phyloP scores from a whole-genome alignment of 1,140 invertebrate genomes.

The Pseudomyrmex concolor region DNA sequence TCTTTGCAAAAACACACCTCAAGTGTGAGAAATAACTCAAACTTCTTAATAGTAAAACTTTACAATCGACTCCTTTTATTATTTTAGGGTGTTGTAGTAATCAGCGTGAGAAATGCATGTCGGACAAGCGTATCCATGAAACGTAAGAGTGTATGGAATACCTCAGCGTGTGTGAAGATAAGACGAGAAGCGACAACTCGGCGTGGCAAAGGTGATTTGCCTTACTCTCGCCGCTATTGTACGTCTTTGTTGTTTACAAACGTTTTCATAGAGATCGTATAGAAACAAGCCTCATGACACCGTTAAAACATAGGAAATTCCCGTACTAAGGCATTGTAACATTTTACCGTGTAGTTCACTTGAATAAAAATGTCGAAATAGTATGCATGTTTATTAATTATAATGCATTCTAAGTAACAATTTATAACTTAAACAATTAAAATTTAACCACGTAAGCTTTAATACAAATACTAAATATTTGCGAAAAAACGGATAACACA shows the following conservation, averaged over 20 bases:
- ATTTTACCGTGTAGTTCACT: background rate
- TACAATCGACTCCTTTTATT: background rate
- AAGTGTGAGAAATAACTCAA: slow-evolving; percentile 4
- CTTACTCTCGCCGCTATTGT: background rate
- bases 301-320: background rate
- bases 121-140: slow-evolving; percentile 55
- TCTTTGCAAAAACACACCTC: background rate
- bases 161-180: slow-evolving; percentile 60
- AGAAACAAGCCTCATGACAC: slow-evolving; percentile 34
- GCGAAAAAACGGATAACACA: no score
- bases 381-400: background rate
- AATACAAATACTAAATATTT: no score
- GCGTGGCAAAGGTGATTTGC: slow-evolving; percentile 39
- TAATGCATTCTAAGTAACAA: background rate
- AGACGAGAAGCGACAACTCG: slow-evolving; percentile 57
- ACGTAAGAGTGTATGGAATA: slow-evolving; percentile 53
- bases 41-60: background rate
- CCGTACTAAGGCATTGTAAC: background rate
- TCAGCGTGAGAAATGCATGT: slow-evolving; percentile 57
- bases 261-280: slow-evolving; percentile 21
- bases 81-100: background rate
- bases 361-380: slow-evolving; percentile 10
- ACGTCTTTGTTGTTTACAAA: slow-evolving; percentile 60
- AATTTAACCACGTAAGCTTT: background rate
- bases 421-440: background rate